Percentiles rank a stretch among this genome's conserved stretches.
These are phyloP conservation scores for Drosophila bipectinata DNA, from an alignment of 1,140 invertebrate species.

Conservation along the genomic window DNA sequence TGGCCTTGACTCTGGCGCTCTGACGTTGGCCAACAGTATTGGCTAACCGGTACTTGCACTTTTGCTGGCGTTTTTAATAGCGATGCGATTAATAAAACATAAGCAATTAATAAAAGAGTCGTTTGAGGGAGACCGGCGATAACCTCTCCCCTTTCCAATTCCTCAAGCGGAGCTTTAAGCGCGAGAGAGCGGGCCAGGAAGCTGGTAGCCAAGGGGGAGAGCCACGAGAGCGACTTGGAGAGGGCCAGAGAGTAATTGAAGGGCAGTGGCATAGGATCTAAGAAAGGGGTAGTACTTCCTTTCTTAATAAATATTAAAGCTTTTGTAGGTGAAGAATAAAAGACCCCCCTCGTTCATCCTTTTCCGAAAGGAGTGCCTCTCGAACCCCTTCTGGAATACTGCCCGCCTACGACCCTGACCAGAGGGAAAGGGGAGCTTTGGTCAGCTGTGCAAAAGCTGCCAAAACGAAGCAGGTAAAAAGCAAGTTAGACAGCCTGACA, in stretches of 20 bases:
- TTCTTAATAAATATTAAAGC: too few species aligned
- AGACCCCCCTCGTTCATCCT: too few species aligned
- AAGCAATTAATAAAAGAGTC: constrained; percentile 39
- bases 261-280: background rate
- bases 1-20: constrained; percentile 24
- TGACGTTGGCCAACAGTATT: constrained; percentile 1
- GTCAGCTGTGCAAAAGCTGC: constrained; percentile 42
- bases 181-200: background rate
- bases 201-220: background rate
- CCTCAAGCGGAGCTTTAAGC: constrained; percentile 11
- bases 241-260: background rate
- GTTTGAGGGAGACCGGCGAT: constrained; percentile 26
- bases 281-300: background rate
- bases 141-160: constrained; percentile 17
- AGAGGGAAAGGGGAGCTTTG: constrained; percentile 18
- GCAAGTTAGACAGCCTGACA: constrained; percentile 20
- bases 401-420: constrained; percentile 6
- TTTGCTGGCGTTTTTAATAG: background rate
- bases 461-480: constrained; percentile 22
- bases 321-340: too few species aligned
- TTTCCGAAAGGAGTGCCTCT: background rate
- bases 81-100: constrained; percentile 33
- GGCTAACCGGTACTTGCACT: background rate
- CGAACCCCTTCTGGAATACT: background rate
- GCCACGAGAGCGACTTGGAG: background rate